These are phyloP conservation scores for Mesembrinibis cayennensis DNA, from an alignment of 2,113 vertebrate genomes.

Conservation along the genomic window DNA sequence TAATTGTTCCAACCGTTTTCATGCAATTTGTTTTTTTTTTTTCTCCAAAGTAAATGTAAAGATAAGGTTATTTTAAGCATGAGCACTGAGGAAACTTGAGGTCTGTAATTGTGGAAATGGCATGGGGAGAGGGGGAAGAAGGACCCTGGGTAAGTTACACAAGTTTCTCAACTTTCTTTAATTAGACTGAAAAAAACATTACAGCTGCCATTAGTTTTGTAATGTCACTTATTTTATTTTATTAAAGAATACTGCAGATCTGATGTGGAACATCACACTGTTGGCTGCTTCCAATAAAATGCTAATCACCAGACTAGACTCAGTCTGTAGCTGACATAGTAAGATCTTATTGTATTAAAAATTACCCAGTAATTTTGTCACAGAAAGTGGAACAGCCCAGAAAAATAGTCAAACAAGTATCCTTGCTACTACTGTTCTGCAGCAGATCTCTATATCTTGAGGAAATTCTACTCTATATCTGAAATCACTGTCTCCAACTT, in stretches of 20 bases:
- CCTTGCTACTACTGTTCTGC: neutral
- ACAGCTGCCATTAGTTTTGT: neutral
- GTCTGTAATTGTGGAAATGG: neutral
- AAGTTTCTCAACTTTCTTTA: neutral
- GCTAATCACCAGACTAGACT: neutral
- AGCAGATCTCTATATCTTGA: neutral
- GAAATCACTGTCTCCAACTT: neutral
- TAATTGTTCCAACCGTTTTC: neutral
- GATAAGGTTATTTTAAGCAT: neutral
- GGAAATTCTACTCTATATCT: neutral
- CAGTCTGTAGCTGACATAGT: neutral
- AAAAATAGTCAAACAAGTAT: neutral
- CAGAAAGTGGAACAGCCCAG: neutral
- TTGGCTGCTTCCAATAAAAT: neutral
- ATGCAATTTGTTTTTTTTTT: neutral
- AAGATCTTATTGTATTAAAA: neutral
- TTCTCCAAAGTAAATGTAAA: neutral
- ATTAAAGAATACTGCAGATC: neutral
- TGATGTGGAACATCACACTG: neutral
- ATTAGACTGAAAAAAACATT: neutral
- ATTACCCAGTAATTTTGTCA: neutral
- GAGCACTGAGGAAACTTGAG: neutral
- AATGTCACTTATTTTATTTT: neutral
- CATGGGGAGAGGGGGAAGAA: neutral
- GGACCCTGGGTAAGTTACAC: neutral